A percentile compares a stretch with the other conserved stretches of the same genome.
Conservation (phyloP, 2,797 vertebrate genomes). For the Arrhamphus sclerolepis region DNA sequence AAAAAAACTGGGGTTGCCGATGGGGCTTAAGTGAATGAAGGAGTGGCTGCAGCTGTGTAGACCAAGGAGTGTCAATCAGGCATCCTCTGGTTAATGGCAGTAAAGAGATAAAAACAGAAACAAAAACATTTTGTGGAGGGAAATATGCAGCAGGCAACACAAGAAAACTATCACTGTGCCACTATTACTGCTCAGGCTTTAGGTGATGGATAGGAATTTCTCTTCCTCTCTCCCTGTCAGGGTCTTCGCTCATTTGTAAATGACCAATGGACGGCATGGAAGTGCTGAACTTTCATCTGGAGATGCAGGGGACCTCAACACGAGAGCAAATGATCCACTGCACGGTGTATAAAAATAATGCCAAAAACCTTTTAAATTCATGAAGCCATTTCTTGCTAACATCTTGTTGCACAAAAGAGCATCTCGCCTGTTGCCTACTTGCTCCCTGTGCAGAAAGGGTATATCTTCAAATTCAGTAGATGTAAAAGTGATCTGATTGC, state of each 20-base stretch:
- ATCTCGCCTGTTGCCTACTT: conserved; percentile 23
- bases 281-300: conserved; percentile 59
- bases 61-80: conserved; percentile 56
- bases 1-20: conserved; percentile 63
- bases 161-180: conserved; percentile 58
- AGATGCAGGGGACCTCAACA: conserved; percentile 47
- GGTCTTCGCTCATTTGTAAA: conserved; percentile 70
- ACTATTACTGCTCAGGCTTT: conserved; percentile 84
- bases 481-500: conserved; percentile 31
- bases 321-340: conserved; percentile 32
- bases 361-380: conserved; percentile 28
- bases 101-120: conserved; percentile 67
- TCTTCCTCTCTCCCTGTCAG: conserved; percentile 73
- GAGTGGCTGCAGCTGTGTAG: conserved; percentile 68
- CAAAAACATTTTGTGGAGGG: conserved; percentile 55
- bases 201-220: conserved; percentile 80
- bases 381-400: conserved; percentile 25
- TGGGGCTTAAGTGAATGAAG: conserved; percentile 68
- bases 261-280: conserved; percentile 71
- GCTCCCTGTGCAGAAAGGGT: too few relatives aligned
- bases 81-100: conserved; percentile 66
- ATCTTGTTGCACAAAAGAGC: conserved; percentile 32
- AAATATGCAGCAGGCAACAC: conserved; percentile 39
- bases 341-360: conserved; percentile 32
- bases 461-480: conserved; percentile 32